A percentile compares a stretch with the other conserved stretches of the same genome.
Evolutionary conservation across 2,113 vertebrate species (phyloP).

Genomic region (Limanda limanda): DNA sequence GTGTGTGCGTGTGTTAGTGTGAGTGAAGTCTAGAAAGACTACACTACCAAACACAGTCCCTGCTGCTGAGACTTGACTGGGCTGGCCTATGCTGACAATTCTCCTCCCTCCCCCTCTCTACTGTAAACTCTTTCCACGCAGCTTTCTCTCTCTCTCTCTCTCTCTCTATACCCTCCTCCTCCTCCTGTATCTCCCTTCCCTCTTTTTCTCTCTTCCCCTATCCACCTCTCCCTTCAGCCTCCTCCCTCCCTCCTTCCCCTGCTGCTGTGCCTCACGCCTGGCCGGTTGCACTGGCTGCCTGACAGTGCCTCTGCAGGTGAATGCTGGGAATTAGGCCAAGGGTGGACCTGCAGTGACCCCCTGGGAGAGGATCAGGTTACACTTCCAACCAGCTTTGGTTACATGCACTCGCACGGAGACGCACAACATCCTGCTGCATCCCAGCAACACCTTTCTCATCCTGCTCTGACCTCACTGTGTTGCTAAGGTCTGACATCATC

Average conservation of each 20-base stretch:
- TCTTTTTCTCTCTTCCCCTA: constrained; percentile 3
- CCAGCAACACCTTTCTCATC: constrained; percentile 1
- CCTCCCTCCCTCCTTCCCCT: constrained; percentile 19
- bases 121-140: constrained; percentile 70
- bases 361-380: constrained; percentile 61
- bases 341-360: constrained; percentile 66
- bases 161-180: constrained; percentile 41
- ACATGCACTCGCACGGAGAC: background rate
- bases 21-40: constrained; percentile 51
- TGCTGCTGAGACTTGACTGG: constrained; percentile 47
- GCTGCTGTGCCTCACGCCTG: constrained; percentile 45
- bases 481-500: constrained; percentile 1
- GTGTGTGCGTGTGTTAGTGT: constrained; percentile 22
- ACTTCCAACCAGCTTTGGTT: too few species aligned
- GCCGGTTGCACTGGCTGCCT: constrained; percentile 32
- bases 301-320: constrained; percentile 82
- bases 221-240: constrained; percentile 36
- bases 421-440: constrained; percentile 22
- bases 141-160: constrained; percentile 42
- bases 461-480: constrained; percentile 25
- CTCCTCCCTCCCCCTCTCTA: constrained; percentile 67
- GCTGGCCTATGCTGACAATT: constrained; percentile 57
- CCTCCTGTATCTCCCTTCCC: constrained; percentile 11
- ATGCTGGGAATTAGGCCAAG: constrained; percentile 81
- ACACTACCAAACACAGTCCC: constrained; percentile 36